These are phyloP conservation scores for Tetrao urogallus DNA, from an alignment of 2,113 vertebrate genomes.

Conservation along the genomic window DNA sequence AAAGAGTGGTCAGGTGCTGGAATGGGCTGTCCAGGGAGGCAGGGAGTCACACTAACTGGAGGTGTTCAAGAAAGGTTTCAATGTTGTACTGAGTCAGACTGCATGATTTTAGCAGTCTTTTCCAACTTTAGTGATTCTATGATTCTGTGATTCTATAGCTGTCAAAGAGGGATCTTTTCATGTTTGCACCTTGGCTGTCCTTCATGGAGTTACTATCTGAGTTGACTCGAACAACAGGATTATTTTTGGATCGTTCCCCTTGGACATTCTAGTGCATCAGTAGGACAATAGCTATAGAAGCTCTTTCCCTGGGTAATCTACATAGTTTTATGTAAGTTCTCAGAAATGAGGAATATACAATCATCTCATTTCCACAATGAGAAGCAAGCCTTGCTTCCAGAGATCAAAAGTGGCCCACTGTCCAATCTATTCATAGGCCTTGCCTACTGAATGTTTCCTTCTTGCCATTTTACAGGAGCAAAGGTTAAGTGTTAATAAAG, in stretches of 20 bases:
- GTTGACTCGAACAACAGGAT: background rate
- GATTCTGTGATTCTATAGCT: background rate
- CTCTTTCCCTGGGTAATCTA: background rate
- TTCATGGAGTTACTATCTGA: background rate
- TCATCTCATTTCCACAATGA: background rate
- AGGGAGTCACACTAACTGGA: too few species aligned
- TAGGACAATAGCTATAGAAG: background rate
- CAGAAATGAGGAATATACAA: background rate
- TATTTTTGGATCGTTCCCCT: background rate
- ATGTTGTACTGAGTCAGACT: too few species aligned
- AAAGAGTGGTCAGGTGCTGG: too few species aligned
- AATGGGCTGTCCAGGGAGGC: too few species aligned
- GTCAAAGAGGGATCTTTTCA: constrained; percentile 1
- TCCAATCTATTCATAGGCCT: background rate
- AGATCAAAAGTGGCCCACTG: background rate
- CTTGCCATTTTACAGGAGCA: background rate
- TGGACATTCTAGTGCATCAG: background rate
- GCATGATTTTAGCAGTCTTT: too few species aligned
- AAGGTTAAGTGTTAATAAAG: background rate
- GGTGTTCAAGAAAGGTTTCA: too few species aligned
- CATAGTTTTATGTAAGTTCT: background rate
- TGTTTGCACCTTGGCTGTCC: background rate
- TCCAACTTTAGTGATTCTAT: too few species aligned
- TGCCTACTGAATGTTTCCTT: background rate
- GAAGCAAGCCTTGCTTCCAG: background rate